phyloP scores from a whole-genome alignment of 2,888 invertebrate genomes.

The Azorinus chamasolen region DNA sequence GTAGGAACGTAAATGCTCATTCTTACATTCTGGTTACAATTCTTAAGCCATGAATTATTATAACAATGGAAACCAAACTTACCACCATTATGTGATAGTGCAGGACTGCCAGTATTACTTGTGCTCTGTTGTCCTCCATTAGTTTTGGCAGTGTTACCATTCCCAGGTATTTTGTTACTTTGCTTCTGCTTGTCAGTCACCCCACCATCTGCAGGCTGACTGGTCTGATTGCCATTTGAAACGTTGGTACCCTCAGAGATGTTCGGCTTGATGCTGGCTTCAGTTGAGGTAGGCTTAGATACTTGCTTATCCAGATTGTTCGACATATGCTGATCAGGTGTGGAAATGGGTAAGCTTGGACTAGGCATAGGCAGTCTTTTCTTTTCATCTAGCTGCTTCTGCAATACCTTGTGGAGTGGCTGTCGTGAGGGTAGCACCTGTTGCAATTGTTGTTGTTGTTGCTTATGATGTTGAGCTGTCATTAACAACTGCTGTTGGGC shows the following conservation, averaged over 20 bases:
- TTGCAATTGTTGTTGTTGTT: conserved; percentile 76
- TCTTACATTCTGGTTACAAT: too few relatives aligned
- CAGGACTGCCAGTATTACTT: conserved; percentile 45
- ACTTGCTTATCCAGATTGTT: conserved; percentile 72
- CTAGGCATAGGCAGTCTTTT: conserved; percentile 61
- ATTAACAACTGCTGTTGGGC: conserved; percentile 84
- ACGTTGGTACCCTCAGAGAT: conserved; percentile 36
- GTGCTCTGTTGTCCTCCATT: conserved; percentile 42
- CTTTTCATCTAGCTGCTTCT: conserved; percentile 68
- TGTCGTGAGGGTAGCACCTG: conserved; percentile 65
- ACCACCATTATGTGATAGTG: conserved; percentile 63
- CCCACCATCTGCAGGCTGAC: conserved; percentile 15
- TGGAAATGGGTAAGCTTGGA: conserved; percentile 44
- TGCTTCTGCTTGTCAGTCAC: conserved; percentile 36
- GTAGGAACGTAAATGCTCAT: too few relatives aligned
- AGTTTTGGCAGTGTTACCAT: conserved; percentile 31
- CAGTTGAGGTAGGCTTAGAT: conserved; percentile 33
- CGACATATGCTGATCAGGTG: conserved; percentile 51
- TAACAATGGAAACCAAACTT: too few relatives aligned
- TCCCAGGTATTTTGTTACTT: conserved; percentile 22
- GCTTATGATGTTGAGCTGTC: conserved; percentile 82
- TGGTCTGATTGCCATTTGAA: conserved; percentile 22
- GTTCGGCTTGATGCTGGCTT: conserved; percentile 52
- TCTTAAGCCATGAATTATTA: too few relatives aligned
- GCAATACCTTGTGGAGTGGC: conserved; percentile 63